phyloP scores from a whole-genome alignment of 2,888 invertebrate species.

The Drosophila mettleri region DNA sequence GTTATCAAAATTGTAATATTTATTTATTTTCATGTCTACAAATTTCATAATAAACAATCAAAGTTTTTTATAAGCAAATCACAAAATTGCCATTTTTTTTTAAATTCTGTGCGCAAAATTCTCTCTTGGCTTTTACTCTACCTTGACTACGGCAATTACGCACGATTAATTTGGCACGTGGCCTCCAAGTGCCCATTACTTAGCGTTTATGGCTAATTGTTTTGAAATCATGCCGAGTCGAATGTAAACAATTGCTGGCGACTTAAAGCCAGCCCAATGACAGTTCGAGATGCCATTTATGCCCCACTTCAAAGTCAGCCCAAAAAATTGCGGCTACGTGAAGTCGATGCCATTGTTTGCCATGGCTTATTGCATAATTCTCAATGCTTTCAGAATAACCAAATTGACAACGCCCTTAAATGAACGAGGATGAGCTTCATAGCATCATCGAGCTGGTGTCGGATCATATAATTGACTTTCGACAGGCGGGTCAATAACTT shows the following conservation, averaged over 20 bases:
- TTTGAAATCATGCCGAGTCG: slow-evolving; percentile 11
- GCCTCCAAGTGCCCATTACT: slow-evolving; percentile 34
- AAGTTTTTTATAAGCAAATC: slow-evolving; percentile 1
- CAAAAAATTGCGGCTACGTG: slow-evolving; percentile 30
- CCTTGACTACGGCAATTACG: slow-evolving; percentile 15
- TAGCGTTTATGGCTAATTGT: slow-evolving; percentile 38
- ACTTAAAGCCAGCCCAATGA: slow-evolving; percentile 45
- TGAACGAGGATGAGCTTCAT: slow-evolving; percentile 18
- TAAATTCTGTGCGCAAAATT: not conserved
- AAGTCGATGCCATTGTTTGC: slow-evolving; percentile 27
- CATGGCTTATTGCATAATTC: slow-evolving; percentile 29
- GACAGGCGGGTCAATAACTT: slow-evolving; percentile 66
- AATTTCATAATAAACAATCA: not conserved
- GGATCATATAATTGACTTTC: slow-evolving; percentile 56
- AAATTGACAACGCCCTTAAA: slow-evolving; percentile 28
- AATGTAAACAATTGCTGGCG: slow-evolving; percentile 25
- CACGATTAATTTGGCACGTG: slow-evolving; percentile 17
- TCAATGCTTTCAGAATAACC: slow-evolving; percentile 9
- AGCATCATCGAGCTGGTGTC: slow-evolving; percentile 51
- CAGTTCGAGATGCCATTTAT: slow-evolving; percentile 44
- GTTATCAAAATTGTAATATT: not conserved
- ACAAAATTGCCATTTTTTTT: not conserved
- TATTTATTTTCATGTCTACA: not conserved
- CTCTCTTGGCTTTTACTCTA: slow-evolving; percentile 4
- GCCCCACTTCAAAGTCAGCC: slow-evolving; percentile 37